Conservation (phyloP, 2,113 vertebrate species). For the Apteryx mantelli region DNA sequence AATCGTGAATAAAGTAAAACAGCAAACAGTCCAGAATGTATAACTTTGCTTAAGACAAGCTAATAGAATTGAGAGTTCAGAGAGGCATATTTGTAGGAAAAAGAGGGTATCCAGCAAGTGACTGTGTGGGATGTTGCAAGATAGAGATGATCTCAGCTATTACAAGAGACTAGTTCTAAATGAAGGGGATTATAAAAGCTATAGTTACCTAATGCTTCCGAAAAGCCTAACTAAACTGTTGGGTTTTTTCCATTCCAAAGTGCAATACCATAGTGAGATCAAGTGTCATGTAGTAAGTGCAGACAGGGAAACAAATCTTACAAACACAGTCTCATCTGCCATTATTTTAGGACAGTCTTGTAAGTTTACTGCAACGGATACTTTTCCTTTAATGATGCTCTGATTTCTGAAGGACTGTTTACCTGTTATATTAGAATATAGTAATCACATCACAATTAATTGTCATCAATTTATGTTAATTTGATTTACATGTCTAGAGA, state of each 20-base stretch:
- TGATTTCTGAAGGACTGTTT: not conserved
- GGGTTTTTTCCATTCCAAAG: conserved; percentile 46
- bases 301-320: conserved; percentile 2
- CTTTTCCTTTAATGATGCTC: not conserved
- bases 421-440: not conserved
- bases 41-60: not conserved
- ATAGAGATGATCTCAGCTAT: not conserved
- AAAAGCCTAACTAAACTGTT: conserved; percentile 53
- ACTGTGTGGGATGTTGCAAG: not conserved
- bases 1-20: not conserved
- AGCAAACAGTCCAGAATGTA: not conserved
- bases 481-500: not conserved
- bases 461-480: not conserved
- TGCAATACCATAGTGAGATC: not conserved
- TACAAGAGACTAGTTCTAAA: not conserved
- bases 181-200: conserved; percentile 36
- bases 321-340: not conserved
- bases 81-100: not conserved
- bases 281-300: not conserved
- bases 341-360: not conserved
- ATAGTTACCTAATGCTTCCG: conserved; percentile 57
- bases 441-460: not conserved
- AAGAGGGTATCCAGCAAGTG: not conserved
- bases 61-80: not conserved
- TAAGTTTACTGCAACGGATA: not conserved